phyloP scores from a whole-genome alignment of 1,140 invertebrate species.

The Contarinia nasturtii region DNA sequence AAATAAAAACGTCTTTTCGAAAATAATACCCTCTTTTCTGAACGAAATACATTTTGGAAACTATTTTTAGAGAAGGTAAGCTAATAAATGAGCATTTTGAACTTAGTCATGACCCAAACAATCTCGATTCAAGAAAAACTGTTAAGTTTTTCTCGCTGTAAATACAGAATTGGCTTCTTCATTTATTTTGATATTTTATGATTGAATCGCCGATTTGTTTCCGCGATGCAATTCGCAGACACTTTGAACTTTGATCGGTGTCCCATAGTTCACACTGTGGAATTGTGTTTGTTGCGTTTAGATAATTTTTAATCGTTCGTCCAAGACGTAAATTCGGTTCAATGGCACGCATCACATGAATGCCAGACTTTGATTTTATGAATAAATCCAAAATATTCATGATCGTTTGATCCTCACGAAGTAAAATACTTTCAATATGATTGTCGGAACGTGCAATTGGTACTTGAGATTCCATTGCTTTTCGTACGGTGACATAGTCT shows the following conservation, averaged over 20 bases:
- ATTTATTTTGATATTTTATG: neutral
- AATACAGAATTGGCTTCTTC: too few species aligned
- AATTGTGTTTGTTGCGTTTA: constrained; percentile 6
- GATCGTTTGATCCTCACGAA: constrained; percentile 10
- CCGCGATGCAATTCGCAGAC: constrained; percentile 20
- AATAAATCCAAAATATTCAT: constrained; percentile 22
- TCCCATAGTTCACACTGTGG: constrained; percentile 1
- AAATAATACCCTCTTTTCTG: too few species aligned
- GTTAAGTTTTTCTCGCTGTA: too few species aligned
- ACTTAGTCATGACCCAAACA: too few species aligned
- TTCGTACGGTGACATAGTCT: constrained; percentile 57
- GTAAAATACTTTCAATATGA: constrained; percentile 32
- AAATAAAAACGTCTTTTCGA: too few species aligned
- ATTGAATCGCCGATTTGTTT: constrained; percentile 23
- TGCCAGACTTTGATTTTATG: constrained; percentile 16
- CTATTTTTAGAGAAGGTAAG: too few species aligned
- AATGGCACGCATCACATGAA: constrained; percentile 20
- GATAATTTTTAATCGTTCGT: constrained; percentile 11
- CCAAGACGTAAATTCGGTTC: constrained; percentile 21
- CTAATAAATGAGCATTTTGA: too few species aligned
- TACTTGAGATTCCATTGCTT: constrained; percentile 32
- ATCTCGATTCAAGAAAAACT: too few species aligned
- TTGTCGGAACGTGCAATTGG: constrained; percentile 40
- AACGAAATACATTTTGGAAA: too few species aligned
- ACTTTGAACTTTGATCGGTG: constrained; percentile 7